phyloP scores from a whole-genome alignment of 2,888 invertebrate species.

The Phyto melanocephala region DNA sequence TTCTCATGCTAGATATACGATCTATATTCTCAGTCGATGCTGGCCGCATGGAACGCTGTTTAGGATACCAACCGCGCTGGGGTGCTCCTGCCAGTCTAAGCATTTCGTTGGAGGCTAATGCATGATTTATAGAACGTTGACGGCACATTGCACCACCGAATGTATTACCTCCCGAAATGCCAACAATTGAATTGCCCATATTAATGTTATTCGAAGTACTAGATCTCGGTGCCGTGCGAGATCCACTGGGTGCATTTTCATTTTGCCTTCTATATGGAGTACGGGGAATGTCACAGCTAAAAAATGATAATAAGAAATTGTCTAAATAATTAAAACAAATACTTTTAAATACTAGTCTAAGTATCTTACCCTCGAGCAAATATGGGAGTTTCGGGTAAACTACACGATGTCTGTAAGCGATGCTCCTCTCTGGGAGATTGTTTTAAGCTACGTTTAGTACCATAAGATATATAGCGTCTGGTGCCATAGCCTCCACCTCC shows the following conservation, averaged over 20 bases:
- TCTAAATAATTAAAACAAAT: too few relatives aligned
- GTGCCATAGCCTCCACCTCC: constrained; percentile 79
- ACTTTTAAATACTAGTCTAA: neutral
- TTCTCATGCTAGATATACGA: constrained; percentile 82
- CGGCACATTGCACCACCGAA: constrained; percentile 78
- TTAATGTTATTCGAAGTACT: constrained; percentile 78
- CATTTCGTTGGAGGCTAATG: constrained; percentile 87
- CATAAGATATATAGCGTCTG: constrained; percentile 78
- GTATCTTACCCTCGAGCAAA: constrained; percentile 84
- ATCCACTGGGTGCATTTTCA: constrained; percentile 79
- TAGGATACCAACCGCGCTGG: constrained; percentile 91
- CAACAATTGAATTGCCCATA: constrained; percentile 78
- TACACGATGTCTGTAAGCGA: constrained; percentile 89
- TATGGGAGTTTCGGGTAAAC: constrained; percentile 92
- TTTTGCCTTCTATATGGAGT: constrained; percentile 85
- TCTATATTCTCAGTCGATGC: constrained; percentile 92
- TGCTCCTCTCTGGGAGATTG: constrained; percentile 82
- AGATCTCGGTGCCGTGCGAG: constrained; percentile 82
- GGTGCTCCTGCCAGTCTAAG: constrained; percentile 89
- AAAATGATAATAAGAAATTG: constrained; percentile 6
- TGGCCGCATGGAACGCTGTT: constrained; percentile 85
- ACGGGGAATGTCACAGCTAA: constrained; percentile 87
- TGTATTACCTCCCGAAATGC: constrained; percentile 73
- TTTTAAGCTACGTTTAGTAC: constrained; percentile 78
- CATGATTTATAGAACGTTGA: constrained; percentile 80